These are phyloP conservation scores for Petromus typicus DNA, from an alignment of 2,113 vertebrate species.

Conservation along the genomic window DNA sequence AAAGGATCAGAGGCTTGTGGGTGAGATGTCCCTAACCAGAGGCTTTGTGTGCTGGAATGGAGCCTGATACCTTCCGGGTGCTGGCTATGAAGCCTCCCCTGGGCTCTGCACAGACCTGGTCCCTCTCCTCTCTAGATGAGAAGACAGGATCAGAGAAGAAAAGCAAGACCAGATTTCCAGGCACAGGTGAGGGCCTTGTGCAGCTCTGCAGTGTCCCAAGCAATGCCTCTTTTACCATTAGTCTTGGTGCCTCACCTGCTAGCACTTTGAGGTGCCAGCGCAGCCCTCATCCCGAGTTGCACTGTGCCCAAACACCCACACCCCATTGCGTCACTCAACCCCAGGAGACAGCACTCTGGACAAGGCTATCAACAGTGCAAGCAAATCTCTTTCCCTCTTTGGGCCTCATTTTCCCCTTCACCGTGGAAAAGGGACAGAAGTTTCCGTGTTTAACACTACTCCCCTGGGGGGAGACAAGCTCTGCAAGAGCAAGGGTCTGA, in stretches of 20 bases:
- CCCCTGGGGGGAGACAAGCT: not conserved
- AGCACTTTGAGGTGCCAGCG: too few species aligned
- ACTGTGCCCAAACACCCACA: not conserved
- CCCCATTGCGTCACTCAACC: fast-evolving
- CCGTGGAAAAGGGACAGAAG: not conserved
- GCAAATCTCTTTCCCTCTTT: not conserved
- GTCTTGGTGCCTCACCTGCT: too few species aligned
- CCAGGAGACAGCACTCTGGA: not conserved
- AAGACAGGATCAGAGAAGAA: not conserved
- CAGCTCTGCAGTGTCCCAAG: not conserved
- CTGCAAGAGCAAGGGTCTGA: not conserved
- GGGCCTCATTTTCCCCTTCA: not conserved
- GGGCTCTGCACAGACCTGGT: not conserved
- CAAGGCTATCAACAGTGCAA: not conserved
- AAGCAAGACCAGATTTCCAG: not conserved
- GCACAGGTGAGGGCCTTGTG: not conserved
- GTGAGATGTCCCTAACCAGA: not conserved
- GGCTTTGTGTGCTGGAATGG: not conserved
- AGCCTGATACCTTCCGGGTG: not conserved
- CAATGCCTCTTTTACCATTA: too few species aligned
- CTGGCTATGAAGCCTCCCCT: not conserved
- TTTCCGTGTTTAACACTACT: not conserved
- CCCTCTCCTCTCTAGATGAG: not conserved
- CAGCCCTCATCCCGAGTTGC: not conserved
- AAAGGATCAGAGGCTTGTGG: not conserved